These are phyloP conservation scores for Temnothorax unifasciatus DNA, from an alignment of 2,888 invertebrate genomes.

Conservation along the genomic window DNA sequence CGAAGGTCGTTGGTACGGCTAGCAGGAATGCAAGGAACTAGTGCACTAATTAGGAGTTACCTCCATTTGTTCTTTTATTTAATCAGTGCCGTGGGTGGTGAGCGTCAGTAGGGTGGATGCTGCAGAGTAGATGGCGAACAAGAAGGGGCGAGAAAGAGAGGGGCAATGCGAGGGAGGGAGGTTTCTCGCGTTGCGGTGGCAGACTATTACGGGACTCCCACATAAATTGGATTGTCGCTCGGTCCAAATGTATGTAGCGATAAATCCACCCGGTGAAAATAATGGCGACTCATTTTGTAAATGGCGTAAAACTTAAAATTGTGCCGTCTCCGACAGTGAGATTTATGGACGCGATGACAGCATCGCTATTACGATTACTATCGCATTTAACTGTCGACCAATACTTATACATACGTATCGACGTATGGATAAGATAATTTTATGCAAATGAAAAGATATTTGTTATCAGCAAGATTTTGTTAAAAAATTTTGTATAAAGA, in stretches of 20 bases:
- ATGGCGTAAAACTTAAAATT: constrained; percentile 86
- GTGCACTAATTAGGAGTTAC: constrained; percentile 77
- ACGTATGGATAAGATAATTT: background rate
- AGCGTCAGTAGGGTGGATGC: constrained; percentile 52
- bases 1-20: constrained; percentile 69
- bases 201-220: constrained; percentile 85
- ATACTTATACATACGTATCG: background rate
- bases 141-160: constrained; percentile 68
- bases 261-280: constrained; percentile 85
- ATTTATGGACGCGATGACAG: constrained; percentile 79
- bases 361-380: constrained; percentile 76
- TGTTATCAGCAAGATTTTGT: background rate
- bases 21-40: constrained; percentile 74
- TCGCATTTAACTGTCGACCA: constrained; percentile 53
- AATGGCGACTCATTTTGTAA: constrained; percentile 86
- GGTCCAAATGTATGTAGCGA: constrained; percentile 84
- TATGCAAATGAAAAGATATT: constrained; percentile 14
- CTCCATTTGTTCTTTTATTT: constrained; percentile 80
- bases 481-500: background rate
- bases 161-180: constrained; percentile 66
- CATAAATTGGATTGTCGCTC: constrained; percentile 84
- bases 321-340: constrained; percentile 73
- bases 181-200: constrained; percentile 83
- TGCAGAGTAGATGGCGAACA: constrained; percentile 60
- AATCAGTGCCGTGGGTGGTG: constrained; percentile 77